Base-by-base conservation (phyloP, 2,113 vertebrate species). In the Lagopus muta region DNA sequence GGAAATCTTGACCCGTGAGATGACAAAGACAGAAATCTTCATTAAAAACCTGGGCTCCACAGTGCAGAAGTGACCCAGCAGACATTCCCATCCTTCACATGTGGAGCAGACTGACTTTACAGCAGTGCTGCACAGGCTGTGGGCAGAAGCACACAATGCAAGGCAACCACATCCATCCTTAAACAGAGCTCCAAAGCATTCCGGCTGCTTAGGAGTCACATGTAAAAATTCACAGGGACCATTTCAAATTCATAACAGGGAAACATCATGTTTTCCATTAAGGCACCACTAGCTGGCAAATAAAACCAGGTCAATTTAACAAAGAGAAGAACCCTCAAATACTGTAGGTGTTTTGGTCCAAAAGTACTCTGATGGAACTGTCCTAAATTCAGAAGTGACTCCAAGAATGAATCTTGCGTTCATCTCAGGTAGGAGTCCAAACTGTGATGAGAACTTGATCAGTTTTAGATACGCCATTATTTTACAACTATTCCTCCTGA, bases 401-500 rank as follows among this genome's bases (percentile, higher is more conserved):
- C 55, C 69, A 84, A 34, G 76, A 90, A 80, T 3, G 6, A 88
- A 67, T 21, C 64, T 80, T 42, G 45, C 75, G 15, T 18, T 92
- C 6, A 0, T 60, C 16, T 24, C 55, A 80, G 84, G 54, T 48
- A 82, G 54, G n/a, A 90, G 20, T 22, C 36, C 67, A 70, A 60
- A 73, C 20, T 48, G 20, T 7, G n/a, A 24, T 25, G 58, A 20
- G 36, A 87, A 62, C 12, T 69, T 81, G 42, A 4, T 10, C 88
- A 54, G 66, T 15, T 65, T 32, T 19, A 84, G 24, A 72, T 4
- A 75, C n/a, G 27, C 32, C 70, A 52, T 28, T 77, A 32, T 50
- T 89, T 85, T 73, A 76, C 66, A 87, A 66, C 24, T 62, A 13
- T 12, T 85, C 36, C 64, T 82, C 74, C 55, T 78, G 34, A 38